These are phyloP conservation scores for Girardia tigrina DNA, from an alignment of 2,888 invertebrate genomes.

Conservation along the genomic window DNA sequence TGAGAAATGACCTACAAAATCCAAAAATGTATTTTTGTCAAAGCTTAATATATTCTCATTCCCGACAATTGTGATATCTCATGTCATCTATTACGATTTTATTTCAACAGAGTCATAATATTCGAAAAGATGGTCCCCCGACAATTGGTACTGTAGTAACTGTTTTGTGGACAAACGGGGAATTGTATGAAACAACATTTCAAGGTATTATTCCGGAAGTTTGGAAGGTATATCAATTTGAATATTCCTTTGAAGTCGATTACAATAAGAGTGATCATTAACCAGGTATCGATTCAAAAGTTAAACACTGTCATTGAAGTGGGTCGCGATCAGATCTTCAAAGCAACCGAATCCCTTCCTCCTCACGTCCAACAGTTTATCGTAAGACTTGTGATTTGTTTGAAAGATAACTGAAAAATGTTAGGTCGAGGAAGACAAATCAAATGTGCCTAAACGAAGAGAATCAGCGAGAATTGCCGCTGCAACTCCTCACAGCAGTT, in stretches of 20 bases:
- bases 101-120: constrained; percentile 17
- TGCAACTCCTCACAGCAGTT: neutral
- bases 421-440: neutral
- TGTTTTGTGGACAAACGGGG: constrained; percentile 24
- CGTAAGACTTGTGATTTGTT: neutral
- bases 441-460: neutral
- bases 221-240: neutral
- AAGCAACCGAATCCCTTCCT: neutral
- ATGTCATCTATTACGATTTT: too few species aligned
- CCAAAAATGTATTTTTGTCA: too few species aligned
- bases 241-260: neutral
- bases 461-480: neutral
- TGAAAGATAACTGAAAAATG: neutral
- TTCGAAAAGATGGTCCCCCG: constrained; percentile 20
- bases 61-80: too few species aligned
- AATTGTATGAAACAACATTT: constrained; percentile 5
- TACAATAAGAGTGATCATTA: too few species aligned
- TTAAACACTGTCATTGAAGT: neutral
- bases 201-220: neutral
- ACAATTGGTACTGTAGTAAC: constrained; percentile 26
- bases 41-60: too few species aligned
- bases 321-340: neutral
- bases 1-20: too few species aligned
- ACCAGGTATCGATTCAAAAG: neutral
- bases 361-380: neutral